Conservation (phyloP, 1,140 invertebrate genomes). For the Leptopilina boulardi region DNA sequence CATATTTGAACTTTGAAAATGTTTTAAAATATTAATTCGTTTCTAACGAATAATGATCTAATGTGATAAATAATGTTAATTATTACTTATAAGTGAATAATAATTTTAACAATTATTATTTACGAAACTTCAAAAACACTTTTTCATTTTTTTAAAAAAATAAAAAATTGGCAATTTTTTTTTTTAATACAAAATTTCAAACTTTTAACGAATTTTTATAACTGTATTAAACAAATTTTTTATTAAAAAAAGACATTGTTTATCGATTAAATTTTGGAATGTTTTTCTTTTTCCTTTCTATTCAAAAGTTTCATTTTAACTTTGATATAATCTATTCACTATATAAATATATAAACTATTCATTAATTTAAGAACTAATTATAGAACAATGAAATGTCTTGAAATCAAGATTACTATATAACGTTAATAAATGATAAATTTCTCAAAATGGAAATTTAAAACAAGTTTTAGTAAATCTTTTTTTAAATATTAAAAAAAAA, state of each 20-base stretch:
- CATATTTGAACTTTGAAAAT: neutral
- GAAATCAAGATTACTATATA: no score
- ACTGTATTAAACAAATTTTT: neutral
- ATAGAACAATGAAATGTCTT: no score
- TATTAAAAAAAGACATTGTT: neutral
- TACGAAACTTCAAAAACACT: slow-evolving; percentile 11
- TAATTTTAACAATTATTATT: slow-evolving; percentile 8
- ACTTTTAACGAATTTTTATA: neutral
- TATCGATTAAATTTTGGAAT: neutral
- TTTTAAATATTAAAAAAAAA: no score
- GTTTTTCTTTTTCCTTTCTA: no score
- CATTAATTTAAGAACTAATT: no score
- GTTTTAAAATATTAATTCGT: slow-evolving; percentile 23
- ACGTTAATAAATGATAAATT: no score
- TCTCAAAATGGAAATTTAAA: no score
- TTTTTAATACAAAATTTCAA: slow-evolving; percentile 10
- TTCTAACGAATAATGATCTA: slow-evolving; percentile 30
- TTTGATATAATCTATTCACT: neutral
- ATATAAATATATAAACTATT: neutral
- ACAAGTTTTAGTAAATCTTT: no score
- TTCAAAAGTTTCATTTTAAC: neutral
- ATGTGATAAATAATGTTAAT: slow-evolving; percentile 13
- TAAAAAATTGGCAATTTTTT: slow-evolving; percentile 24
- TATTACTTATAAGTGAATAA: slow-evolving; percentile 8
- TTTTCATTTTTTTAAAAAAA: neutral